Evolutionary conservation across 2,113 vertebrate genomes (phyloP).

Genomic region (Macquaria australasica): DNA sequence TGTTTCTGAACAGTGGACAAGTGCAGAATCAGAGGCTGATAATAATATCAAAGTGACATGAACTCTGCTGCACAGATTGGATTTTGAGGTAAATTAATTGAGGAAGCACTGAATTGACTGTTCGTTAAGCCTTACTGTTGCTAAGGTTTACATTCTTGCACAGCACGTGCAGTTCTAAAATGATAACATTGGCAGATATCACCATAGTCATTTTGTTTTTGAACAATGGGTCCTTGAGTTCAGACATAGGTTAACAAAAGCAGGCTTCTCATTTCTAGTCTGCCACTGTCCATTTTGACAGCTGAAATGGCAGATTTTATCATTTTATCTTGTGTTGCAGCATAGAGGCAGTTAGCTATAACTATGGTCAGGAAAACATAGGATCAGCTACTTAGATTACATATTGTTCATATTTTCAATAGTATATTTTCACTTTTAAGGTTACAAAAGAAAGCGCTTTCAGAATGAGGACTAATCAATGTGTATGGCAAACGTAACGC

Average conservation of each 20-base stretch:
- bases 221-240: not conserved
- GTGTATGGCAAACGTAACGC: not conserved
- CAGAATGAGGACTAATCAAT: not conserved
- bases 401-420: not conserved
- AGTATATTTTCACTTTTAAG: not conserved
- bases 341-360: not conserved
- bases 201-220: not conserved
- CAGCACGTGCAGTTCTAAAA: not conserved
- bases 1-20: slow-evolving; percentile 4
- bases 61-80: not conserved
- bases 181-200: not conserved
- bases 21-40: slow-evolving; percentile 27
- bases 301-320: not conserved
- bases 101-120: not conserved
- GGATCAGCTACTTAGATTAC: not conserved
- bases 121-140: not conserved
- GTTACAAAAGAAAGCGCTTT: not conserved
- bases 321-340: no score
- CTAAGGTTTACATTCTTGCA: not conserved
- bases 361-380: no score
- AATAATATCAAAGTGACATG: slow-evolving; percentile 37
- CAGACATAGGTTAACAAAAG: not conserved
- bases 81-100: not conserved
- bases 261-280: not conserved
- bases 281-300: not conserved